Percentiles rank a stretch among this genome's conserved stretches.
These are phyloP conservation scores for Sesamia nonagrioides DNA, from an alignment of 1,140 invertebrate genomes.

Conservation along the genomic window DNA sequence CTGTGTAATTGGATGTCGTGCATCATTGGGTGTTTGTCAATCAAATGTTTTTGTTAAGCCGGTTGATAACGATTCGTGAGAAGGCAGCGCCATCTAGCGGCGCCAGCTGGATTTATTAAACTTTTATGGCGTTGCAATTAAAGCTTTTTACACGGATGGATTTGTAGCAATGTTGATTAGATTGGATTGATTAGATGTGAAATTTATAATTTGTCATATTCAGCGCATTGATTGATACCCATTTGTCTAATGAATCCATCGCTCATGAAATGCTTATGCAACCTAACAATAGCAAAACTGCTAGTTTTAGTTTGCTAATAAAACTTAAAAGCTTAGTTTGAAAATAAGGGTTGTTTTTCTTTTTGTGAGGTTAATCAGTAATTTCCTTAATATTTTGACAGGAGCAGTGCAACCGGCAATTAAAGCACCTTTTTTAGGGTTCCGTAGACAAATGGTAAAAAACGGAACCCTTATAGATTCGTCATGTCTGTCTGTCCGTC, in stretches of 20 bases:
- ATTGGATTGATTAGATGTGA: neutral
- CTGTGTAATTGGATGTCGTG: conserved; percentile 33
- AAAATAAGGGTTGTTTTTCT: too few species aligned
- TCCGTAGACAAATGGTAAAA: too few species aligned
- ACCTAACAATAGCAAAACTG: too few species aligned
- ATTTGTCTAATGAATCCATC: too few species aligned
- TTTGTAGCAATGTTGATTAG: neutral
- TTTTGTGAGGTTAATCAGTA: too few species aligned
- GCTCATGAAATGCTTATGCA: too few species aligned
- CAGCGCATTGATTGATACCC: too few species aligned
- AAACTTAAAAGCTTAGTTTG: too few species aligned
- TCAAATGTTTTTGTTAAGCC: conserved; percentile 23
- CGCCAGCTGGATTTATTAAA: neutral
- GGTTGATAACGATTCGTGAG: neutral
- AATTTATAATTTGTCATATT: too few species aligned
- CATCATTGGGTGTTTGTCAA: conserved; percentile 27
- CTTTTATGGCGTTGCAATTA: neutral
- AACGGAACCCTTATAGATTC: too few species aligned
- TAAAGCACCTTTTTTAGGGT: neutral
- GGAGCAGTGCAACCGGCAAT: conserved; percentile 59
- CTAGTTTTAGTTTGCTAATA: too few species aligned
- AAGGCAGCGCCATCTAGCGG: conserved; percentile 26
- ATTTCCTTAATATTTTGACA: conserved; percentile 79
- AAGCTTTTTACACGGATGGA: neutral
- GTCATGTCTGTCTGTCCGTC: too few species aligned